A percentile compares a stretch with the other conserved stretches of the same genome.
These are phyloP conservation scores for Aphidius colemani DNA, from an alignment of 2,888 invertebrate species.

Conservation along the genomic window DNA sequence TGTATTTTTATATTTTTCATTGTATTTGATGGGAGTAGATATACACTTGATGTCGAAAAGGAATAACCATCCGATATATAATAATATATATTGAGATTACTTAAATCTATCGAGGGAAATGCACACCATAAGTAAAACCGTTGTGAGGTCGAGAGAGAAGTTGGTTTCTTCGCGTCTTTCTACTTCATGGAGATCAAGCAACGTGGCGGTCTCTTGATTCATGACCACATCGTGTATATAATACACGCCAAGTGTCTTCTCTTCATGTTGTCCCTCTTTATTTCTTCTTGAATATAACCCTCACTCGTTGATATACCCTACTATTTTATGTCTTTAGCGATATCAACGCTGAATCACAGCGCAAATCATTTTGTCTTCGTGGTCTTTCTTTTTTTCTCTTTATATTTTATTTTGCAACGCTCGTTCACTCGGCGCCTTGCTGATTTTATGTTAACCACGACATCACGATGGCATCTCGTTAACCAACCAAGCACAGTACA, in stretches of 20 bases:
- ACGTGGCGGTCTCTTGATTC: slow-evolving; percentile 42
- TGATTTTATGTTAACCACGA: slow-evolving; percentile 44
- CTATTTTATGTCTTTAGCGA: slow-evolving; percentile 45
- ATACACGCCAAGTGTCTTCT: slow-evolving; percentile 7
- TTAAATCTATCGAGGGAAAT: too few relatives aligned
- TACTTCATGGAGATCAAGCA: not conserved
- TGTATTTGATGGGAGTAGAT: too few relatives aligned
- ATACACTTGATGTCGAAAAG: too few relatives aligned
- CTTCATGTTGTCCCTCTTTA: not conserved
- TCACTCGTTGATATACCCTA: slow-evolving; percentile 28
- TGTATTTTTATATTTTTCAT: too few relatives aligned
- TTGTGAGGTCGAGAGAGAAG: too few relatives aligned
- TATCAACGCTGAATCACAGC: slow-evolving; percentile 41
- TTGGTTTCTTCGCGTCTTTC: not conserved
- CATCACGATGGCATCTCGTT: slow-evolving; percentile 38
- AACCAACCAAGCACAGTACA: slow-evolving; percentile 30
- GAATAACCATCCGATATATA: too few relatives aligned
- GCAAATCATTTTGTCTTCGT: slow-evolving; percentile 42
- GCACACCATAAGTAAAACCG: slow-evolving; percentile 39
- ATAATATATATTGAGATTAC: too few relatives aligned
- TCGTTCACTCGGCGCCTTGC: slow-evolving; percentile 33
- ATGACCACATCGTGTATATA: slow-evolving; percentile 33
- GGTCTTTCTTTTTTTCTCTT: slow-evolving; percentile 21
- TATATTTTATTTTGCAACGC: slow-evolving; percentile 17
- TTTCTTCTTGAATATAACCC: slow-evolving; percentile 15